These are phyloP conservation scores for Sarcoramphus papa DNA, from an alignment of 2,797 vertebrate species.

Conservation along the genomic window DNA sequence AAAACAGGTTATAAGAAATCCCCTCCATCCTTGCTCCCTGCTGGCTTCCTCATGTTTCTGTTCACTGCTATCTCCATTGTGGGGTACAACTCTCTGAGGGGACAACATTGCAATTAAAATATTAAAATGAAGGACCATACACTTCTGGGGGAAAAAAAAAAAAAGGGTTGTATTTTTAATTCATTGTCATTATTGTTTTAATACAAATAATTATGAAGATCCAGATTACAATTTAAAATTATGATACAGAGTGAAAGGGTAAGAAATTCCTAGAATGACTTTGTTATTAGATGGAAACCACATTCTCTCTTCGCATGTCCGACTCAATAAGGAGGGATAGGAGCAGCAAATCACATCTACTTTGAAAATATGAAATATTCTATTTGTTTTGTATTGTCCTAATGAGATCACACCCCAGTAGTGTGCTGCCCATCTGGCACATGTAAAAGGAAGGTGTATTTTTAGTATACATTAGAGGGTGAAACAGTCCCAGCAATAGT, in stretches of 20 bases:
- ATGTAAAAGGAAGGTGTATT: background rate
- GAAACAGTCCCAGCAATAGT: background rate
- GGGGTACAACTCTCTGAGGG: background rate
- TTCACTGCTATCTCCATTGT: background rate
- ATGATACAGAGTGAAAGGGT: background rate
- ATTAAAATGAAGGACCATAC: background rate
- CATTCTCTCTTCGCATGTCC: background rate
- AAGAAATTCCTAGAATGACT: background rate
- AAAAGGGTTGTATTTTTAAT: background rate
- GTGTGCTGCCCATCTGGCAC: background rate
- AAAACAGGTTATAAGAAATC: background rate
- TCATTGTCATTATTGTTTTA: background rate
- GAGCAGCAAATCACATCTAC: background rate
- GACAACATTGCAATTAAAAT: background rate
- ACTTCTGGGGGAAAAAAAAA: background rate
- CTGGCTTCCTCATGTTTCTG: background rate
- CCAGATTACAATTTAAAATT: background rate
- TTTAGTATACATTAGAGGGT: background rate
- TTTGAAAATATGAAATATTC: background rate
- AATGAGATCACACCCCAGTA: background rate
- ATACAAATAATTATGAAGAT: background rate
- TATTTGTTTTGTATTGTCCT: background rate
- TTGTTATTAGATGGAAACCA: background rate
- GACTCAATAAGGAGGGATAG: background rate
- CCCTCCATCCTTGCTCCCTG: accelerated